Base-by-base conservation (phyloP, 2,888 invertebrate species). In the Harpalus rufipes region DNA sequence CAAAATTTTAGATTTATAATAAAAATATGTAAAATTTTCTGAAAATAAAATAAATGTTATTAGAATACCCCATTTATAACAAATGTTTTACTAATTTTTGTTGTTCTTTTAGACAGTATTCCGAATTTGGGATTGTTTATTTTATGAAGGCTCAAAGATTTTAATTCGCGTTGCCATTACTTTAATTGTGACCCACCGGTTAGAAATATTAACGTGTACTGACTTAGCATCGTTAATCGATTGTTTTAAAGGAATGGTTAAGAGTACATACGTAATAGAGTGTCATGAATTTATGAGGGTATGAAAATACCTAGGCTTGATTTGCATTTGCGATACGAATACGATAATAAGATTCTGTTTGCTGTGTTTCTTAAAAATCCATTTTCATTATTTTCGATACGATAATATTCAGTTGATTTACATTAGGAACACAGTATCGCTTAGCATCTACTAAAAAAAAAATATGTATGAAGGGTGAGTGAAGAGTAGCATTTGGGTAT, bases 81-180 rank as follows among this genome's bases (percentile, higher is more conserved):
- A 44, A 39, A 78, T 78, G 7, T 7, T 3, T 16, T 44, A 56
- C 14, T 10, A 82, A 44, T 86, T 18, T 16, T 74, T 72, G 81
- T 21, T 25, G n/a, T 58, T 58, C 1, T 81, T 61, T 68, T 90
- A 95, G 94, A 98, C 98, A 7, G 97, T 98, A 61, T 92, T 98
- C 21, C 93, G 98, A 89, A 96, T 98, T 91, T 98, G 98, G 98
- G 98, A 99, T 91, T 97, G 98, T 89, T 92, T 98, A 85, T 98
- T 99, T 92, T 96, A 96, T 88, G 98, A 99, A 91, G 98, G 98
- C 63, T 96, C 96, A 85, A 98, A 98, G 92, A 95, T 98, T 87
- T 92, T 99, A 87, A 97, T 98, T 90, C 93, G 98, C 87, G 97
- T 97, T 1, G 97, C 97, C 81, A 89, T 98, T 87, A 95, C 97